phyloP scores from a whole-genome alignment of 2,888 invertebrate genomes.

The Campoplex nolae region DNA sequence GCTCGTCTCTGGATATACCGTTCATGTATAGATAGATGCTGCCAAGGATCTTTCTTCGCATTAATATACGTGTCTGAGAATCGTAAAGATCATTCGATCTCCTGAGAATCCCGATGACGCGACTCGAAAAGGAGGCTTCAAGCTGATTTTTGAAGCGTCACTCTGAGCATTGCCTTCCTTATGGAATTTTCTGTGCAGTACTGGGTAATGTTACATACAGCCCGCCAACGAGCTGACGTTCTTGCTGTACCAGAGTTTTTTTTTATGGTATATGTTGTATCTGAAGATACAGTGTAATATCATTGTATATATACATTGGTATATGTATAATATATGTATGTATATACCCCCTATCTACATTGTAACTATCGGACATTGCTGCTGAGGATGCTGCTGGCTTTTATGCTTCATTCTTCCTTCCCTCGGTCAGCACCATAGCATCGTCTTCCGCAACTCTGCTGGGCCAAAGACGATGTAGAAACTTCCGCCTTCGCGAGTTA shows the following conservation, averaged over 20 bases:
- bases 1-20: constrained; percentile 26
- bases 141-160: constrained; percentile 62
- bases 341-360: neutral
- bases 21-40: constrained; percentile 5
- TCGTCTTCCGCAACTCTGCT: constrained; percentile 61
- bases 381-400: constrained; percentile 55
- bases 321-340: neutral
- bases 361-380: constrained; percentile 42
- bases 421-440: constrained; percentile 38
- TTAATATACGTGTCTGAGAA: constrained; percentile 18
- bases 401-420: constrained; percentile 41
- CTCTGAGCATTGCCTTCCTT: constrained; percentile 38
- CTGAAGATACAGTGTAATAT: constrained; percentile 6
- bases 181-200: constrained; percentile 60
- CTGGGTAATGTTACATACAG: constrained; percentile 48
- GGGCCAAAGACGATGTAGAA: constrained; percentile 56
- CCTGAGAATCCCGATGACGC: constrained; percentile 56
- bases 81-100: constrained; percentile 40
- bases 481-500: constrained; percentile 64
- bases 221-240: constrained; percentile 21
- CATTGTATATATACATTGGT: neutral
- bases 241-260: constrained; percentile 8
- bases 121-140: constrained; percentile 56
- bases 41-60: neutral
- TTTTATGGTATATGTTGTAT: constrained; percentile 27